A percentile compares a stretch with the other conserved stretches of the same genome.
phyloP scores from a whole-genome alignment of 1,140 invertebrate species.

The Centruroides vittatus region DNA sequence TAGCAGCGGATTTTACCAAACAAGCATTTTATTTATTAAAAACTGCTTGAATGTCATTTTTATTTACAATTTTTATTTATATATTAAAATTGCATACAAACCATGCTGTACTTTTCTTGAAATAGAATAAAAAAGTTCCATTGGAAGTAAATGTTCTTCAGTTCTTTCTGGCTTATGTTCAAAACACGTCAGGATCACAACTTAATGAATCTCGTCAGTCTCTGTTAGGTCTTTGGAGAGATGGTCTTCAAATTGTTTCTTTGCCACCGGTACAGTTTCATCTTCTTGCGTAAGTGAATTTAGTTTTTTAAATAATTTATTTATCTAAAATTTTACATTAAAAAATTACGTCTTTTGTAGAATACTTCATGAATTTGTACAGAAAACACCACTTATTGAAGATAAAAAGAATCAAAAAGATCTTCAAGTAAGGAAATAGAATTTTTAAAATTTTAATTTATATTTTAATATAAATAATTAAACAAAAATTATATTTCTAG shows the following conservation, averaged over 20 bases:
- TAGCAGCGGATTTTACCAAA: too few relatives aligned
- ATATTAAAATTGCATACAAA: too few relatives aligned
- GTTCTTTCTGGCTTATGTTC: constrained; percentile 56
- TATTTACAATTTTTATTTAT: too few relatives aligned
- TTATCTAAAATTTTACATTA: too few relatives aligned
- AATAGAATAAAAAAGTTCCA: constrained; percentile 25
- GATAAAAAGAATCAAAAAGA: constrained; percentile 72
- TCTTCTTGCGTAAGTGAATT: constrained; percentile 43
- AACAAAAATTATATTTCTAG: too few relatives aligned
- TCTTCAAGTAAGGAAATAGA: constrained; percentile 41
- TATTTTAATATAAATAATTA: too few relatives aligned
- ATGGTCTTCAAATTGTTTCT: constrained; percentile 44
- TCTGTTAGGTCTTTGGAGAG: constrained; percentile 58
- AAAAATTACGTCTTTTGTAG: constrained; percentile 22
- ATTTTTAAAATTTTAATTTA: too few relatives aligned
- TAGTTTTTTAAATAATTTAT: too few relatives aligned
- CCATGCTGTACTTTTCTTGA: not conserved
- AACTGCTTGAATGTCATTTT: too few relatives aligned
- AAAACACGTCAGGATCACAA: constrained; percentile 42
- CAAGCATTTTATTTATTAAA: too few relatives aligned
- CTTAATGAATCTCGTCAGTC: constrained; percentile 66
- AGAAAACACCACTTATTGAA: constrained; percentile 55
- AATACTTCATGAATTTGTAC: constrained; percentile 72
- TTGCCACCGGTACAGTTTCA: constrained; percentile 63
- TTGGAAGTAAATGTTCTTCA: constrained; percentile 47